These are phyloP conservation scores for Eutolmus rufibarbis DNA, from an alignment of 2,888 invertebrate species.

Conservation along the genomic window DNA sequence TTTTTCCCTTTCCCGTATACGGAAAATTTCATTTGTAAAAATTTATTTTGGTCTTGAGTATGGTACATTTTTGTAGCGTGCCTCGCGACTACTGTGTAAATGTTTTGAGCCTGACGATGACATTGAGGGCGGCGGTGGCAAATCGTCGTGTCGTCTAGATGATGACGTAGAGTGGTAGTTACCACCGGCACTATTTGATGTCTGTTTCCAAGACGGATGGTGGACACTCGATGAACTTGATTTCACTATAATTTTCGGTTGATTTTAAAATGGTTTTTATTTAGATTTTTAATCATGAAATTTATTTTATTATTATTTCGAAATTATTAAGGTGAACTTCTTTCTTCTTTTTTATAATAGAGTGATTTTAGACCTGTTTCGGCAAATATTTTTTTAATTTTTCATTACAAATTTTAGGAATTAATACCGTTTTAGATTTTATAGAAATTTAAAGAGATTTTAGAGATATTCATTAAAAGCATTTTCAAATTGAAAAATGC, in stretches of 20 bases:
- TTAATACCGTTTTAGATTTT: neutral
- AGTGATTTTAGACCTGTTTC: neutral
- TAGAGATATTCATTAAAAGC: neutral
- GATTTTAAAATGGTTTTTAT: slow-evolving; percentile 31
- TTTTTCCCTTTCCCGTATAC: neutral
- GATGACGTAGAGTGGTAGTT: slow-evolving; percentile 45
- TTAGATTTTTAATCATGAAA: slow-evolving; percentile 31
- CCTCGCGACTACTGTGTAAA: slow-evolving; percentile 51
- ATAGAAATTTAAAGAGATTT: neutral
- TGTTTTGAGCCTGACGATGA: slow-evolving; percentile 4
- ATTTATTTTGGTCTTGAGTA: slow-evolving; percentile 64
- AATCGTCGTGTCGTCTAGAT: slow-evolving; percentile 47
- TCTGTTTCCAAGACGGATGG: slow-evolving; percentile 49
- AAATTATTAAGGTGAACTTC: neutral
- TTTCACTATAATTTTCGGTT: slow-evolving; percentile 39
- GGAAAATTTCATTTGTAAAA: neutral
- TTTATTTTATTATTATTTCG: slow-evolving; percentile 4
- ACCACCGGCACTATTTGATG: slow-evolving; percentile 43
- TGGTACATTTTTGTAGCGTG: slow-evolving; percentile 68
- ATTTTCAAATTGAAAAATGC: neutral
- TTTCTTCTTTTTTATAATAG: neutral
- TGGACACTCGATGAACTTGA: slow-evolving; percentile 43
- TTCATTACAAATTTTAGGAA: neutral
- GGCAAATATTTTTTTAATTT: neutral
- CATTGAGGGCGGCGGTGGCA: slow-evolving; percentile 14